phyloP scores from a whole-genome alignment of 2,113 vertebrate genomes.

The Willisornis vidua region DNA sequence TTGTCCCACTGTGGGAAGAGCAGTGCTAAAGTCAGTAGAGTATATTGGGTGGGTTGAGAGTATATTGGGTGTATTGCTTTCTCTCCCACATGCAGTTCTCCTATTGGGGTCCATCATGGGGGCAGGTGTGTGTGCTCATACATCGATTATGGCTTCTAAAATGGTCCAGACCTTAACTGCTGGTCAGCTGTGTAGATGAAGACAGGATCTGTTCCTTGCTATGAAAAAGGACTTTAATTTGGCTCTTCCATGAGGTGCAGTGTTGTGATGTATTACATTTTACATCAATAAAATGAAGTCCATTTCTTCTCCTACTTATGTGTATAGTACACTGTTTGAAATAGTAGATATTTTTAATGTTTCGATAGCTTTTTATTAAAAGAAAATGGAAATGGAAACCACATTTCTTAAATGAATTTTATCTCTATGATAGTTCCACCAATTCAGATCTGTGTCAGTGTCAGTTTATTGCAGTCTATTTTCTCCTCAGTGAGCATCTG shows the following conservation, averaged over 20 bases:
- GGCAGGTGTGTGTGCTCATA: neutral
- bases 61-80: neutral
- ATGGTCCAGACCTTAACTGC: neutral
- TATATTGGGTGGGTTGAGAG: neutral
- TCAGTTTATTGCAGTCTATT: conserved; percentile 40
- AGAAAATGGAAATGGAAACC: conserved; percentile 59
- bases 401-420: conserved; percentile 33
- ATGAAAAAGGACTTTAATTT: neutral
- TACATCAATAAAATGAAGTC: neutral
- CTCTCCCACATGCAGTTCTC: neutral
- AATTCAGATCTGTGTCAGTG: conserved; percentile 31
- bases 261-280: neutral
- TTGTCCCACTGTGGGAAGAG: neutral
- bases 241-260: neutral
- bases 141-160: neutral
- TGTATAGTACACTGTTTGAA: conserved; percentile 2
- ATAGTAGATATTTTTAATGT: conserved; percentile 25
- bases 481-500: conserved; percentile 41
- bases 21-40: neutral
- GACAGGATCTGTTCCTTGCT: neutral
- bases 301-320: neutral
- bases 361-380: conserved; percentile 53
- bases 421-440: conserved; percentile 15
- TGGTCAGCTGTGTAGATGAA: neutral
- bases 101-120: neutral